These are phyloP conservation scores for Lasiurus borealis DNA, from an alignment of 2,113 vertebrate species.

Conservation along the genomic window DNA sequence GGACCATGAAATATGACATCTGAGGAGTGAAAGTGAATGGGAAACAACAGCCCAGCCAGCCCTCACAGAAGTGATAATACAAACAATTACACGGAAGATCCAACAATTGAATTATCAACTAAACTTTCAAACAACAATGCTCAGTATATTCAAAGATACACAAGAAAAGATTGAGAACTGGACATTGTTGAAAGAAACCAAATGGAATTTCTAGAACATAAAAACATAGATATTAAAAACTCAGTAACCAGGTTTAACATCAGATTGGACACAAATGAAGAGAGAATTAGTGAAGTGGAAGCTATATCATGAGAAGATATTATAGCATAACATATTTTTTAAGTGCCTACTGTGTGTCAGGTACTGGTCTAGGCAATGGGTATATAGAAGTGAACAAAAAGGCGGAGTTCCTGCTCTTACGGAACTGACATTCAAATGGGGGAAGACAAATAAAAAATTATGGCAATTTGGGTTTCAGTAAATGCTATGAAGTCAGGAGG, in stretches of 20 bases:
- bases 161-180: background rate
- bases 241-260: background rate
- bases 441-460: background rate
- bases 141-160: background rate
- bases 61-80: background rate
- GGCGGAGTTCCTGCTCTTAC: background rate
- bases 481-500: background rate
- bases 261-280: background rate
- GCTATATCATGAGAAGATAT: background rate
- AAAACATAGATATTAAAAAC: background rate
- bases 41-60: background rate
- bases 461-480: background rate
- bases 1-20: background rate
- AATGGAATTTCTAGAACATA: constrained; percentile 32
- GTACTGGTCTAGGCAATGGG: background rate
- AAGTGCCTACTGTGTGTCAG: background rate
- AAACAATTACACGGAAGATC: background rate
- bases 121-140: background rate
- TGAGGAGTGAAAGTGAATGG: background rate
- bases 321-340: background rate
- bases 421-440: background rate
- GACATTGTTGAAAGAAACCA: background rate
- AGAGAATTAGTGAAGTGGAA: background rate
- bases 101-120: background rate
- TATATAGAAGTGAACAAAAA: background rate